A percentile compares a stretch with the other conserved stretches of the same genome.
These are phyloP conservation scores for Cyprinodon variegatus DNA, from an alignment of 2,113 vertebrate species.

Conservation along the genomic window DNA sequence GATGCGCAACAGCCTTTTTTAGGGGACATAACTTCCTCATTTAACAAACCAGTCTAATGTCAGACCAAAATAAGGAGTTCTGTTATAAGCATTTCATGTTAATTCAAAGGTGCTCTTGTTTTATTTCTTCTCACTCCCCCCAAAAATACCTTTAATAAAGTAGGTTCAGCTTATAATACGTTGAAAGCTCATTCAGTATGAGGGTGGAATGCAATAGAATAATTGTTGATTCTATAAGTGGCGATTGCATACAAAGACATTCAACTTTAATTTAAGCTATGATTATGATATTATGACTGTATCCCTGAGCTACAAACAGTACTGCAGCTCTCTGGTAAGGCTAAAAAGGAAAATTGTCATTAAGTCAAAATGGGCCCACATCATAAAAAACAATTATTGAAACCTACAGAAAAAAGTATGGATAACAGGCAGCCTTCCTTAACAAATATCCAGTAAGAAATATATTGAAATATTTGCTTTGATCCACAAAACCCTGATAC, in stretches of 20 bases:
- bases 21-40: too few relatives aligned
- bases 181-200: not conserved
- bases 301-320: slow-evolving; percentile 28
- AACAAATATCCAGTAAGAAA: slow-evolving; percentile 56
- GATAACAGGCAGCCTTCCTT: slow-evolving; percentile 54
- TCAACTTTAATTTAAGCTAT: slow-evolving; percentile 28
- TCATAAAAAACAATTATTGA: slow-evolving; percentile 34
- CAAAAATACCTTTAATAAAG: too few relatives aligned
- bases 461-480: slow-evolving; percentile 58
- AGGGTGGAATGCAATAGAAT: slow-evolving; percentile 39
- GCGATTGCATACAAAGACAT: slow-evolving; percentile 29
- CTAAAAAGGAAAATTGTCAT: slow-evolving; percentile 61
- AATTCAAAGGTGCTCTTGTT: too few relatives aligned
- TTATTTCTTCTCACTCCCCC: too few relatives aligned
- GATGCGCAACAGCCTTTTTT: too few relatives aligned
- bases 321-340: slow-evolving; percentile 52
- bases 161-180: too few relatives aligned
- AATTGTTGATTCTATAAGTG: slow-evolving; percentile 61
- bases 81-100: too few relatives aligned
- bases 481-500: slow-evolving; percentile 55
- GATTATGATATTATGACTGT: slow-evolving; percentile 68
- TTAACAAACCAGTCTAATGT: too few relatives aligned
- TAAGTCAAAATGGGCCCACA: slow-evolving; percentile 68
- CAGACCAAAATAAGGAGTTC: too few relatives aligned
- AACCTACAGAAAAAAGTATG: slow-evolving; percentile 56